Evolutionary conservation across 2,888 invertebrate genomes (phyloP), one percentile per base, ranked within the genome.

Genomic region (Nymphalis urticae): DNA sequence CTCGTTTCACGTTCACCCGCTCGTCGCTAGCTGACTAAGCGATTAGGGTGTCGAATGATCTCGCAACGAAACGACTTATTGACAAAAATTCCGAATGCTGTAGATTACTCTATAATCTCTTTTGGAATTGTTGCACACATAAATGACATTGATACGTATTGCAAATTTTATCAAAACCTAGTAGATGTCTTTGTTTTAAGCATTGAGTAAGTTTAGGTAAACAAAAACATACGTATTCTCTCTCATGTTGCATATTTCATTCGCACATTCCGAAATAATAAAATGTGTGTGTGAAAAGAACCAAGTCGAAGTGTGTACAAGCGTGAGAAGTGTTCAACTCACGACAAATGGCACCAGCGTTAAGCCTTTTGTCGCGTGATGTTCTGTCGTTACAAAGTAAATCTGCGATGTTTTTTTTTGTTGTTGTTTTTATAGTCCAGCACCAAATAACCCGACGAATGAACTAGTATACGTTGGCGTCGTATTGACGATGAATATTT

Each of bases 21-120:
- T 50, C 50, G 50, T 19, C 50, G 50, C 59, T 59, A 48, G 64
- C 61, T 69, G 69, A 69, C 64, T 65, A 65, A 62, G 69, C 62
- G 60, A 56, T 65, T 69, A 61, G 64, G 68, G 68, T 65, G 69
- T 61, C 64, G 51, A 65, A 61, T 64, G 59, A 53, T 53, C 53
- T 56, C 36, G 32, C 50, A 8, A 53, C 56, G 56, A 56, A 56
- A 32, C n/a, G 32, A 17, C 32, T 56, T 56, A 56, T 36, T 32
- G 32, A 56, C 32, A 17, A 17, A 56, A 56, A 36, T 56, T n/a
- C 5, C 21, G 36, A 0, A 17, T 9, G 16, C 17, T n/a, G n/a
- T 36, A 7, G 56, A 56, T 32, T 9, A n/a, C 1, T n/a, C 42
- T 42, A 4, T 42, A 42, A 42, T 42, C 42, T 13, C 13, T 42